phyloP scores from a whole-genome alignment of 2,797 vertebrate species.

The Melanotaenia parkinsoni region DNA sequence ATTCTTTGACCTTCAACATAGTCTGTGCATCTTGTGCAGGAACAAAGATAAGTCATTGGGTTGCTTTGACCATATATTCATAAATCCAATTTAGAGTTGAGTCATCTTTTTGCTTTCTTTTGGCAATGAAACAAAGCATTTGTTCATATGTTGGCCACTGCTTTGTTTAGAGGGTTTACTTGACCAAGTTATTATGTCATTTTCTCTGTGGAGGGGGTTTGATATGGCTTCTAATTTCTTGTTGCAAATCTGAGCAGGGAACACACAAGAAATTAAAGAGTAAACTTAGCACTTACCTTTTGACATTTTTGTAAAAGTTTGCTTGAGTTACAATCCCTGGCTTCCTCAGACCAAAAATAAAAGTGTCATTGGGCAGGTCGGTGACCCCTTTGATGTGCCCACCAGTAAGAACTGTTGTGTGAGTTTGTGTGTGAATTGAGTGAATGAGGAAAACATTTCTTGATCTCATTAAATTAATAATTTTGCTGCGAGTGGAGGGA shows the following conservation, averaged over 20 bases:
- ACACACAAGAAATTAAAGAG: no score
- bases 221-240: background rate
- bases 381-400: no score
- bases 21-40: slow-evolving; percentile 15
- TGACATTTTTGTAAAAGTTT: no score
- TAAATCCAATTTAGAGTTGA: slow-evolving; percentile 37
- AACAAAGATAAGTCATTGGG: slow-evolving; percentile 22
- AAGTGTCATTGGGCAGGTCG: no score
- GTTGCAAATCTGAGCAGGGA: background rate
- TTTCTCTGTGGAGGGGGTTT: background rate
- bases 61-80: slow-evolving; percentile 17
- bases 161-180: background rate
- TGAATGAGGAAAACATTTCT: background rate
- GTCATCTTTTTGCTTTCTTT: slow-evolving; percentile 19
- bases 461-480: background rate
- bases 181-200: background rate
- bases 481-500: slow-evolving; percentile 10
- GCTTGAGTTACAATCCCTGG: no score
- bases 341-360: no score
- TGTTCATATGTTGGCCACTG: slow-evolving; percentile 6
- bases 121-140: background rate
- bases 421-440: background rate
- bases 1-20: background rate
- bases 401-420: background rate
- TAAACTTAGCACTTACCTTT: no score